These are phyloP conservation scores for Ceratosolen solmsi DNA, from an alignment of 1,140 invertebrate genomes.

Conservation along the genomic window DNA sequence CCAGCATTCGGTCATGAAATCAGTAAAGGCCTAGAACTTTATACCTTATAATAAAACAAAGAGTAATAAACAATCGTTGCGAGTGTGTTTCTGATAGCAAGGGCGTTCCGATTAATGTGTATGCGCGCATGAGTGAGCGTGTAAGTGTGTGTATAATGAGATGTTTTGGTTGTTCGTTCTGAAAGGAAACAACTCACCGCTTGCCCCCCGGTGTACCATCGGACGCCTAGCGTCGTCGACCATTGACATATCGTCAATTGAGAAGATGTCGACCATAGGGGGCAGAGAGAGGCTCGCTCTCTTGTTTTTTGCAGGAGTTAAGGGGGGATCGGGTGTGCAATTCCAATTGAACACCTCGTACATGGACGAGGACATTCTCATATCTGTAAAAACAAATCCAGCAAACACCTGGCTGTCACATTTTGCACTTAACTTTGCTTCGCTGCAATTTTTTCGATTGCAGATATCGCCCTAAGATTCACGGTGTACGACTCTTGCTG, in stretches of 20 bases:
- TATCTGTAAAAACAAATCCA: slow-evolving; percentile 76
- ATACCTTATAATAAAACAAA: slow-evolving; percentile 34
- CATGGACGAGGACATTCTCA: slow-evolving; percentile 82
- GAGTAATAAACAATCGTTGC: slow-evolving; percentile 33
- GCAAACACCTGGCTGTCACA: slow-evolving; percentile 19
- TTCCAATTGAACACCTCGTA: slow-evolving; percentile 85
- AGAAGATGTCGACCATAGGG: slow-evolving; percentile 73
- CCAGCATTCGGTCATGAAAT: neutral
- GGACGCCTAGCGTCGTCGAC: slow-evolving; percentile 69
- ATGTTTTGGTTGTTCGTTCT: neutral
- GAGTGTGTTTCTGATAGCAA: neutral
- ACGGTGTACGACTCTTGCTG: neutral
- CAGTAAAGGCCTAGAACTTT: neutral
- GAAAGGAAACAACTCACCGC: slow-evolving; percentile 69
- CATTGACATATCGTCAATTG: slow-evolving; percentile 72
- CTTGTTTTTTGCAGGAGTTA: slow-evolving; percentile 72
- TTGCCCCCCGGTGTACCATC: slow-evolving; percentile 68
- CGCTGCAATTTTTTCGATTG: neutral
- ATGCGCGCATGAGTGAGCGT: no score
- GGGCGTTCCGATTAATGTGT: slow-evolving; percentile 12
- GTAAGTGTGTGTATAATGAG: neutral
- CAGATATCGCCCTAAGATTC: neutral
- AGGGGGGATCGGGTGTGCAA: slow-evolving; percentile 70
- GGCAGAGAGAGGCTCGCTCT: slow-evolving; percentile 73
- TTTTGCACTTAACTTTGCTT: neutral